Percentiles rank a stretch among this genome's conserved stretches.
Evolutionary conservation across 2,113 vertebrate genomes (phyloP).

Genomic region (Vidua chalybeata): DNA sequence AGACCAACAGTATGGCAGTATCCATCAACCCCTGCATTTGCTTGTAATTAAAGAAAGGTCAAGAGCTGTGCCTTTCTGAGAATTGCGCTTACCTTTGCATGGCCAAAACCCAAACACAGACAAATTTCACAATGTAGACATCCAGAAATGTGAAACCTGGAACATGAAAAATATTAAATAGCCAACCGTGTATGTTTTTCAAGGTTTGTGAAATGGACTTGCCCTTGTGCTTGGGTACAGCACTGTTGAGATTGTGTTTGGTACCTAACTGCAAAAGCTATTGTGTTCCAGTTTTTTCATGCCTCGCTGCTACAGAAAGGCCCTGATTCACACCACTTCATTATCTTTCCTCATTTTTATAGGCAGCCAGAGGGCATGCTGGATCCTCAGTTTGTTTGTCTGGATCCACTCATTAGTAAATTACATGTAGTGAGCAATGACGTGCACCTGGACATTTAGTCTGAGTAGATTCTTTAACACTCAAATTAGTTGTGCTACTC

Average conservation of each 20-base stretch:
- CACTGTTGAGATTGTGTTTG: constrained; percentile 6
- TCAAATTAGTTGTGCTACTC: background rate
- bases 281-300: constrained; percentile 14
- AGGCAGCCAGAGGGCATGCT: constrained; percentile 54
- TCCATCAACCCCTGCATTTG: constrained; percentile 32
- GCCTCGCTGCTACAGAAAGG: background rate
- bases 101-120: constrained; percentile 34
- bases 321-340: constrained; percentile 39
- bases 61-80: background rate
- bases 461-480: background rate
- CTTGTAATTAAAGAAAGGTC: constrained; percentile 64
- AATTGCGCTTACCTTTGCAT: constrained; percentile 4
- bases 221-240: background rate
- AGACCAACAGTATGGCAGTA: constrained; percentile 13
- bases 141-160: background rate
- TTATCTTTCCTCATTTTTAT: constrained; percentile 33
- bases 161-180: constrained; percentile 33
- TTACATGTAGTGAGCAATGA: background rate
- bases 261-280: constrained; percentile 20
- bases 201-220: constrained; percentile 27
- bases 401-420: constrained; percentile 51
- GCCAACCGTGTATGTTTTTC: background rate
- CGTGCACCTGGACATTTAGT: constrained; percentile 16
- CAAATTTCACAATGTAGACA: constrained; percentile 41
- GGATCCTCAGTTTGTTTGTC: constrained; percentile 48